phyloP scores from a whole-genome alignment of 2,888 invertebrate species.

The Tigriopus californicus region DNA sequence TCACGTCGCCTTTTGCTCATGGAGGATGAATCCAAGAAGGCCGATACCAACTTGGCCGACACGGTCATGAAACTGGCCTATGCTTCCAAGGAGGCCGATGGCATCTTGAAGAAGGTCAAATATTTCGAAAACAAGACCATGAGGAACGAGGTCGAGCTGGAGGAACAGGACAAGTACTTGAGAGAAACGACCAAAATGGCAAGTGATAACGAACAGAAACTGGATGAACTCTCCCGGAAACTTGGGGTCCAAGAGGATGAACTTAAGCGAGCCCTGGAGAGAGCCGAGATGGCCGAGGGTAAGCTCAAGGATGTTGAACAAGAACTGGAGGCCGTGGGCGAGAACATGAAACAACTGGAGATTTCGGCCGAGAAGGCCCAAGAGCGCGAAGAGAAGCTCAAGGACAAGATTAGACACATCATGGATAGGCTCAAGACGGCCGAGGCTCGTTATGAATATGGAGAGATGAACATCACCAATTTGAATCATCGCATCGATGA shows the following conservation, averaged over 20 bases:
- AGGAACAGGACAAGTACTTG: constrained; percentile 15
- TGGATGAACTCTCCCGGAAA: constrained; percentile 13
- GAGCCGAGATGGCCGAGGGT: constrained; percentile 13
- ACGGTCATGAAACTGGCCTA: constrained; percentile 15
- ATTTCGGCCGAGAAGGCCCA: constrained; percentile 15
- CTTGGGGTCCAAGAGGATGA: constrained; percentile 16
- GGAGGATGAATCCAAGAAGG: constrained; percentile 16
- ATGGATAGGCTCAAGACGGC: constrained; percentile 11
- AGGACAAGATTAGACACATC: constrained; percentile 12
- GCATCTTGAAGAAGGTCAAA: constrained; percentile 15
- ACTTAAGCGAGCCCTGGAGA: constrained; percentile 12
- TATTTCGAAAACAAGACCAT: constrained; percentile 15
- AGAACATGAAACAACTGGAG: constrained; percentile 17
- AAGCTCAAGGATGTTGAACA: constrained; percentile 15
- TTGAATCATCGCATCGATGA: constrained; percentile 13
- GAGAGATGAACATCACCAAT: constrained; percentile 17
- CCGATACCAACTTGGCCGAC: constrained; percentile 12
- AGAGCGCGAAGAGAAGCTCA: constrained; percentile 11
- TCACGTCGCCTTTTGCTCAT: constrained; percentile 14
- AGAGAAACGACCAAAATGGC: constrained; percentile 15
- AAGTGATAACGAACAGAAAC: constrained; percentile 15
- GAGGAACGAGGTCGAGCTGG: constrained; percentile 14
- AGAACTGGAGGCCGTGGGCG: constrained; percentile 14
- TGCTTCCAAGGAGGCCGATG: constrained; percentile 15
- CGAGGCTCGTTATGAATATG: constrained; percentile 15